Base-by-base conservation (phyloP, 2,888 invertebrate species). In the Morpho achilles region DNA sequence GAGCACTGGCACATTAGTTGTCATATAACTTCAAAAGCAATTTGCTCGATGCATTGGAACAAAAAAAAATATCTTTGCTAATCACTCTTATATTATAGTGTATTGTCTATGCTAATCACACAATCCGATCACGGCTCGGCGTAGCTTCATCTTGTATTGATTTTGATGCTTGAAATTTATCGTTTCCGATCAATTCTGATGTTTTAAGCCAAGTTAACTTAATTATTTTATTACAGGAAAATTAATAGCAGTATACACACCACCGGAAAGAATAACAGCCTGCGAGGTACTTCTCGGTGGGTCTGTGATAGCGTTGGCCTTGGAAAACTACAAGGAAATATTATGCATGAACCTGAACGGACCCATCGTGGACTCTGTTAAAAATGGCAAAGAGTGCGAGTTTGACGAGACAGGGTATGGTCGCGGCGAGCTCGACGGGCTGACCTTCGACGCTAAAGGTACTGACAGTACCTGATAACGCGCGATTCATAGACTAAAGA, bases 281-380 rank as follows among this genome's bases (percentile, higher is more conserved):
- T 95, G 95, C 79, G 96, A 96, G 74, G 92, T 97, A 48, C 92
- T 95, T 8, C 92, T 94, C 9, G 94, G 95, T 56, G 96, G 96
- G 0, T 92, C 92, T 42, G 92, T 93, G 53, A 91, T 96, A 1
- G 93, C 96, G 1, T 79, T 96, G 58, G 94, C 95, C 0, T 75
- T 96, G 47, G 93, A 94, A 66, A 94, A 94, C 73, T 91, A 92
- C 70, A 88, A 91, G 58, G 92, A 93, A 55, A 86, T 96, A 41
- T 82, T 94, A 7, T 94, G 94, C 54, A 87, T 96, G 32, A 92
- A 93, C 61, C 84, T 95, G 9, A 82, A 82, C 56, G 89, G 88
- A 0, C 86, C 89, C 0, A 54, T 68, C 0, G 76, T 83, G 1
- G 87, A 88, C 22, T 72, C 87, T 0, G 87, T 89, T 7, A 74